These are phyloP conservation scores for Irena cyanogastra DNA, from an alignment of 2,113 vertebrate genomes.

Conservation along the genomic window DNA sequence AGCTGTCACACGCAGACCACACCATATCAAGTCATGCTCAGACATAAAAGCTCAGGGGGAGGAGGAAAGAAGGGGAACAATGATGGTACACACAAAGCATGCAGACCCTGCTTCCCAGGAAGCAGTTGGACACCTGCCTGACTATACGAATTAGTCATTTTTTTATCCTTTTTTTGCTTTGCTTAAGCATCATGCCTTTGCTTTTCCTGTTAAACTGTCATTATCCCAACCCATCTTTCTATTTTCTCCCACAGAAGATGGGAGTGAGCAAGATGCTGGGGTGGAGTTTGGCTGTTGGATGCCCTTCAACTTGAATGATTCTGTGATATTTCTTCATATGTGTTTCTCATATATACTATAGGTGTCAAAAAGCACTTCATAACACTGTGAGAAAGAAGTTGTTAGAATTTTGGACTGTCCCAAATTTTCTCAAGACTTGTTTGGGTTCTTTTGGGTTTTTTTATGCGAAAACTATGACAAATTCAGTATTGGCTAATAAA, in stretches of 20 bases:
- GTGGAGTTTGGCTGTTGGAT: not conserved
- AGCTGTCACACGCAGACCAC: not conserved
- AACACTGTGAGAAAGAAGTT: not conserved
- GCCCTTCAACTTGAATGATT: not conserved
- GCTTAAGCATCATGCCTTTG: not conserved
- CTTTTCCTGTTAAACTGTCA: not conserved
- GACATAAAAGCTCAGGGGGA: not conserved
- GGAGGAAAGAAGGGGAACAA: fast-evolving
- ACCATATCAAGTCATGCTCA: not conserved
- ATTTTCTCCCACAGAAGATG: not conserved
- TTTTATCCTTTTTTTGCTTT: not conserved
- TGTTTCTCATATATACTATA: not conserved
- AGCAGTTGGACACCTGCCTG: not conserved
- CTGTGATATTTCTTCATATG: not conserved
- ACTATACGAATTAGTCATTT: not conserved
- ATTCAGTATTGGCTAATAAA: not conserved
- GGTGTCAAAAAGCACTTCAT: not conserved
- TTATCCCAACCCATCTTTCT: not conserved
- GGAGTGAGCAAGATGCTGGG: not conserved
- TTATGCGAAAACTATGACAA: not conserved
- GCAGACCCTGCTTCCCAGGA: not conserved
- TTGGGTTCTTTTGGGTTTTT: not conserved
- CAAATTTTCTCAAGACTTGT: not conserved
- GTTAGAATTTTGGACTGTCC: not conserved
- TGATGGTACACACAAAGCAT: not conserved